Evolutionary conservation across 2,113 vertebrate genomes (phyloP), one percentile per base, ranked within the genome.

Genomic region (Hemichromis elongatus): DNA sequence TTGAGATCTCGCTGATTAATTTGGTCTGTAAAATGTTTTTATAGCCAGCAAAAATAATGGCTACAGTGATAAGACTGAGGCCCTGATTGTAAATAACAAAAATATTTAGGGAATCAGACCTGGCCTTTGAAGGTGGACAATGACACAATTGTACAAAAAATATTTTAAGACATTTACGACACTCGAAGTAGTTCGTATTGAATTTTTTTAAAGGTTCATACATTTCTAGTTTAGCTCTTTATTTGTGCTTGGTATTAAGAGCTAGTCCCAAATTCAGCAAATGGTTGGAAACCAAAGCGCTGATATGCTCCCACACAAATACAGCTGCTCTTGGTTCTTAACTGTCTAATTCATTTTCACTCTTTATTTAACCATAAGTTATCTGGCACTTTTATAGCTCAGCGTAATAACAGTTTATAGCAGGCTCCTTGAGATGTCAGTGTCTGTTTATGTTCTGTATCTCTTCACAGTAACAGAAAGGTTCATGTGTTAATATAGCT

Each of bases 341-440:
- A 86, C 61, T 47, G 50, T 59, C 24, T 52, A 56, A 79, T 88
- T 89, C 37, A 86, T 81, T 86, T 85, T 73, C 53, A 80, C 57
- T 90, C 78, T 89, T 90, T 81, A 79, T 5, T 81, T 53, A 68
- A 56, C 59, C 83, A 86, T 55, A 89, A 86, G 83, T 78, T 80
- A 52, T 68, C 77, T 18, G 83, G 66, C 88, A 77, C 82, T 89
- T 94, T 92, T 84, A 88, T 56, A 52, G 85, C 83, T 63, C 37
- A 7, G 55, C 42, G 79, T 90, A 83, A 86, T 83, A 88, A 88
- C 81, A 88, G 85, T 90, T 92, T 68, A 90, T 83, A 52, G 83
- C 66, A 40, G 88, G 66, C 81, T 66, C 83, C 91, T 84, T 86
- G 45, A 78, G 75, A 78, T 73, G 78, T 83, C 21, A 8, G 57